These are phyloP conservation scores for Hippopotamyrus pictus DNA, from an alignment of 2,797 vertebrate species.

Conservation along the genomic window DNA sequence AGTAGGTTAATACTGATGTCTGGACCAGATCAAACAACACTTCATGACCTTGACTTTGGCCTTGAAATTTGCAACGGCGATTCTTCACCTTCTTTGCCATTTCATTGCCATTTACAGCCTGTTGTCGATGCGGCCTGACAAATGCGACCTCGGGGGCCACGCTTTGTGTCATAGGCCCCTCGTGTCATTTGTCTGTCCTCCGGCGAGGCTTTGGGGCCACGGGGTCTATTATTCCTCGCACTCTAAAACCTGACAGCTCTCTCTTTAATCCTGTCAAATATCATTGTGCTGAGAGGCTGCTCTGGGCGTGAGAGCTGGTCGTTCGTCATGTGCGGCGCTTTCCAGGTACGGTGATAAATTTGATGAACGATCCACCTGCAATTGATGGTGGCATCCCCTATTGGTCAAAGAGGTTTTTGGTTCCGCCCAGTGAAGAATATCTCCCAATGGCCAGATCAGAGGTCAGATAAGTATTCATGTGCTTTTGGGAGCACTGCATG, in stretches of 20 bases:
- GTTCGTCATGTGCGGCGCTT: slow-evolving; percentile 35
- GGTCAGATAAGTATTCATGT: slow-evolving; percentile 23
- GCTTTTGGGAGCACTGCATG: neutral
- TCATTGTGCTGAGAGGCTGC: neutral
- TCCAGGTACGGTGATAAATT: slow-evolving; percentile 32
- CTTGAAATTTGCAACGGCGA: neutral
- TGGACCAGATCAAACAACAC: neutral
- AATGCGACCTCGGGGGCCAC: neutral
- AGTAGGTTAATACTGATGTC: neutral
- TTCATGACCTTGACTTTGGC: neutral
- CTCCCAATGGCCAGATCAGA: slow-evolving; percentile 11
- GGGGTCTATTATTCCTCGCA: neutral
- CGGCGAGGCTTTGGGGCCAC: neutral
- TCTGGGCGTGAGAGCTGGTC: slow-evolving; percentile 13
- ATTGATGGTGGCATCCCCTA: slow-evolving; percentile 23
- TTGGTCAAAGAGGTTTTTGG: slow-evolving; percentile 19
- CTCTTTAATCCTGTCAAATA: neutral
- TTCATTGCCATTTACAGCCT: neutral
- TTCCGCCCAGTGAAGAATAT: slow-evolving; percentile 9
- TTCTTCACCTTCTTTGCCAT: neutral
- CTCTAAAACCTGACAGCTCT: neutral
- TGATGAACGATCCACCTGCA: slow-evolving; percentile 21
- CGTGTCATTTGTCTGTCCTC: neutral
- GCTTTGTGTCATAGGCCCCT: neutral
- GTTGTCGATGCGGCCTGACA: neutral